These are phyloP conservation scores for Drosophila grimshawi DNA, from an alignment of 1,140 invertebrate species.

Conservation along the genomic window DNA sequence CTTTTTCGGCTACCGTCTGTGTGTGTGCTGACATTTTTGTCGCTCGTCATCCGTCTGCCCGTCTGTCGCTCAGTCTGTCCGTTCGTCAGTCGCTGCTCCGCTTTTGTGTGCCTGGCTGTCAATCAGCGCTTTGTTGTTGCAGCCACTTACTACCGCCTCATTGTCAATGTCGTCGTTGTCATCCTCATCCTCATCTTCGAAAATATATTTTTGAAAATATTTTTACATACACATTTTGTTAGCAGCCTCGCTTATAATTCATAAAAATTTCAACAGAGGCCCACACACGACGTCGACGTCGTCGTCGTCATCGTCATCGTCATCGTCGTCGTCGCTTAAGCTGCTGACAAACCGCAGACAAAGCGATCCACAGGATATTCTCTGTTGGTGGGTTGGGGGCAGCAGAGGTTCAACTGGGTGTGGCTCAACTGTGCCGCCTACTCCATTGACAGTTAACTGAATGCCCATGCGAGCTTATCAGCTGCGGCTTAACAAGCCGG, in stretches of 20 bases:
- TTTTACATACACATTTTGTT: conserved; percentile 67
- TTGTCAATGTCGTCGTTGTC: conserved; percentile 71
- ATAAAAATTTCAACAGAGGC: conserved; percentile 69
- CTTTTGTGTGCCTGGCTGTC: conserved; percentile 65
- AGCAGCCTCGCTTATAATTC: conserved; percentile 69
- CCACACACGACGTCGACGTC: conserved; percentile 53
- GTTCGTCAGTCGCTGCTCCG: background rate
- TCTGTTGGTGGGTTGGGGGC: background rate
- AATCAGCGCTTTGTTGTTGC: conserved; percentile 78
- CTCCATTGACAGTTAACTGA: conserved; percentile 48
- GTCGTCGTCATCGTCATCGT: conserved; percentile 16
- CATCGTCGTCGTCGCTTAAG: conserved; percentile 21
- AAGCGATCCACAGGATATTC: conserved; percentile 64
- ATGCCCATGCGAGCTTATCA: conserved; percentile 44
- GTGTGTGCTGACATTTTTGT: conserved; percentile 37
- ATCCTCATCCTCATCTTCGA: conserved; percentile 49
- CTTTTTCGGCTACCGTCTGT: background rate
- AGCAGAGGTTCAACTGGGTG: background rate
- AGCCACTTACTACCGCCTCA: conserved; percentile 78
- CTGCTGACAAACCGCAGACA: conserved; percentile 71
- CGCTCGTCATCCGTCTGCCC: conserved; percentile 32
- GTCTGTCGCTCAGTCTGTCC: background rate
- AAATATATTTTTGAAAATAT: conserved; percentile 62
- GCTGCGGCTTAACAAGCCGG: conserved; percentile 28
- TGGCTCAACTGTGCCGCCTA: conserved; percentile 33